These are phyloP conservation scores for Synanthedon andrenaeformis DNA, from an alignment of 2,888 invertebrate genomes.

Conservation along the genomic window DNA sequence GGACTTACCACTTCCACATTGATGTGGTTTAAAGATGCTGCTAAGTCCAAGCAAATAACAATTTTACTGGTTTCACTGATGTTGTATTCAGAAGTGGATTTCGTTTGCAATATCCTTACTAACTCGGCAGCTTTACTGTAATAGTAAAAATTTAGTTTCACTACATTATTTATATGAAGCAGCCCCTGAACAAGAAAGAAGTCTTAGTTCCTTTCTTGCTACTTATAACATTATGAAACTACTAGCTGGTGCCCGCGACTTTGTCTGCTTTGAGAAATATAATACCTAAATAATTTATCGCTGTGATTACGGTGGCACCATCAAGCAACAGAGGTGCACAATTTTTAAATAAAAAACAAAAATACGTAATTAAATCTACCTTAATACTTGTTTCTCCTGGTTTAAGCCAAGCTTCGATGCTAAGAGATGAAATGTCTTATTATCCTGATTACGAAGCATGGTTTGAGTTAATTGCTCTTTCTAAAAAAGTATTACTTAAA, in stretches of 20 bases:
- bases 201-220: too few relatives aligned
- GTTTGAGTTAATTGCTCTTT: too few relatives aligned
- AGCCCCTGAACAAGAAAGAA: background rate
- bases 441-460: constrained; percentile 17
- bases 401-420: constrained; percentile 47
- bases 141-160: constrained; percentile 5
- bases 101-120: constrained; percentile 57
- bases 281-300: too few relatives aligned
- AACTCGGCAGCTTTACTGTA: constrained; percentile 68
- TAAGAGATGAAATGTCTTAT: constrained; percentile 41
- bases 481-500: too few relatives aligned
- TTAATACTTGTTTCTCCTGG: constrained; percentile 48
- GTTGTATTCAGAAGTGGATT: constrained; percentile 29
- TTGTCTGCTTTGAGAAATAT: too few relatives aligned
- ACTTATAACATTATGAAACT: background rate
- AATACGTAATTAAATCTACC: constrained; percentile 20
- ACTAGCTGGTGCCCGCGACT: background rate
- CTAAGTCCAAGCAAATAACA: constrained; percentile 73
- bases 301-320: too few relatives aligned
- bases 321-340: too few relatives aligned
- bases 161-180: background rate
- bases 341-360: too few relatives aligned
- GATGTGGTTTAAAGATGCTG: constrained; percentile 56
- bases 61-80: constrained; percentile 72
- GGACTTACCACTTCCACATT: constrained; percentile 64